Evolutionary conservation across 2,797 vertebrate genomes (phyloP), one percentile per base, ranked within the genome.

Genomic region (Rhinogobio ventralis): DNA sequence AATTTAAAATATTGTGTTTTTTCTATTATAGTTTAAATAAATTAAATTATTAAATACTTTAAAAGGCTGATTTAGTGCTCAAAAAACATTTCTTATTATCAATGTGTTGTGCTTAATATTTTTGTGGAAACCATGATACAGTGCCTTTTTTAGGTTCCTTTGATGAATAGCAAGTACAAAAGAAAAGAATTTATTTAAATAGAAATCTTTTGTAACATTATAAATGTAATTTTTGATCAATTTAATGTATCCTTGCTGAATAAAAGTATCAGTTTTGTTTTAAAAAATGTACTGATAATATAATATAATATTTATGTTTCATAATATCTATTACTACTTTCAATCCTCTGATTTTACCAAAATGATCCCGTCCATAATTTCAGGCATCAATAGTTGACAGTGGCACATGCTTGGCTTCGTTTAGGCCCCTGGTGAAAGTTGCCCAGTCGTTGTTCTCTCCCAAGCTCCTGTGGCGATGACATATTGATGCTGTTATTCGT

Each of bases 401-500:
- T 64, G 46, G 82, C 72, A 55, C 25, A 66, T 62, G 49, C 75
- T 84, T 23, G 15, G 73, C 57, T 66, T 73, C 57, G 15, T 55
- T 66, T 78, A 76, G 46, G 55, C 69, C 71, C 14, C n/a, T 67
- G 39, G 57, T 67, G 25, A 42, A 82, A 64, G 19, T 67, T n/a
- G 45, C 42, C 53, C 62, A 51, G 53, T 71, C 66, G 67, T 82
- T 66, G 28, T 79, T 79, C 84, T 46, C 42, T 72, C 62, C 72
- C 46, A 76, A 45, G 62, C 80, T 76, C 82, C 83, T 15, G 62
- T 79, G 76, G 79, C 28, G 71, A 68, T 87, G 83, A 88, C 83
- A 89, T 87, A 73, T 71, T 83, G 78, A 85, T 79, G 66, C 46
- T 19, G 49, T 84, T 84, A 81, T 81, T 88, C n/a, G 51, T 84